Percentiles rank a stretch among this genome's conserved stretches.
Evolutionary conservation across 92 coral and sea anemone species (phyloP).

Genomic region (Umimayanthus chanpuru): DNA sequence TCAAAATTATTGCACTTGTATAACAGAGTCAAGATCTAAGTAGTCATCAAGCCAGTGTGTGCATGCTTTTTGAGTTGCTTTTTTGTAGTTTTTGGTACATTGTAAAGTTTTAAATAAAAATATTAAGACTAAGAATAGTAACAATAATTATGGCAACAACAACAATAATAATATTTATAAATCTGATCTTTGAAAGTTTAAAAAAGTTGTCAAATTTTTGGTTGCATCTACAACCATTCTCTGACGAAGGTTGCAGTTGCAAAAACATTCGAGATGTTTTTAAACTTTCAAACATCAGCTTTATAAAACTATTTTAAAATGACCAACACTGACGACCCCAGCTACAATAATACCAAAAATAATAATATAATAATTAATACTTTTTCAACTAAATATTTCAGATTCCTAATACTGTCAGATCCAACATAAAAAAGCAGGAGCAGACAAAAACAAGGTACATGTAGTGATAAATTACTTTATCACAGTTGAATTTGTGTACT

Average conservation of each 20-base stretch:
- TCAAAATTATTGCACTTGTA: neutral
- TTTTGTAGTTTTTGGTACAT: neutral
- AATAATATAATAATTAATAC: neutral
- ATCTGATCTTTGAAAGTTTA: conserved; percentile 23
- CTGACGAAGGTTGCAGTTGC: conserved; percentile 16
- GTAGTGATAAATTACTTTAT: conserved; percentile 5
- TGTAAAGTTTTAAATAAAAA: neutral
- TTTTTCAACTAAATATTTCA: conserved; percentile 13
- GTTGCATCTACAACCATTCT: conserved; percentile 26
- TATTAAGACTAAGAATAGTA: too few species aligned
- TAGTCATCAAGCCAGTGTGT: too few species aligned
- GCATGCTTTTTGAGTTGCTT: too few species aligned
- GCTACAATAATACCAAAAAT: neutral
- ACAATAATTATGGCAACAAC: too few species aligned
- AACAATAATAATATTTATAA: neutral
- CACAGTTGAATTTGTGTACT: conserved; percentile 17
- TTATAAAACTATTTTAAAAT: conserved; percentile 20
- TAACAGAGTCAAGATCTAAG: neutral
- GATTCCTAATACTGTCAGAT: conserved; percentile 9
- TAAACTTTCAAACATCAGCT: conserved; percentile 2
- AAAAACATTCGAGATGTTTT: neutral
- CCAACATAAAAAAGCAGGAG: neutral
- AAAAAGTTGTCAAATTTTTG: neutral
- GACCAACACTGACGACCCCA: conserved; percentile 5
- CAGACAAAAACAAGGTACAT: conserved; percentile 19